A percentile compares a stretch with the other conserved stretches of the same genome.
Conservation (phyloP, 2,797 vertebrate species). For the Neosilurus mollespiculum region DNA sequence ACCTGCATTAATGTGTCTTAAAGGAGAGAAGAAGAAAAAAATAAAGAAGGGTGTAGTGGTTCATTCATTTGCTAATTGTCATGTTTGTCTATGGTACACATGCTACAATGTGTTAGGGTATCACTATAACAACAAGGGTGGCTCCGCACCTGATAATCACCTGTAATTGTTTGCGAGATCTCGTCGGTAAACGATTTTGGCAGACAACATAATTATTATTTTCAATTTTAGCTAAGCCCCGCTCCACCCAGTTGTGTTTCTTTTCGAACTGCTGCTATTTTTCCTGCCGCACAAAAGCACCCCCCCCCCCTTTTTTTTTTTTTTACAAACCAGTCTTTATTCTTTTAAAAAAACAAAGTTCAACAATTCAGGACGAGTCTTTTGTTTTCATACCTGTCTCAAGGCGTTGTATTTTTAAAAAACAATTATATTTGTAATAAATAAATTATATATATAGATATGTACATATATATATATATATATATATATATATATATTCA, state of each 20-base stretch:
- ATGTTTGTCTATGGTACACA: conserved; percentile 25
- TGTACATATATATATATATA: too few relatives aligned
- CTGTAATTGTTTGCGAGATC: conserved; percentile 52
- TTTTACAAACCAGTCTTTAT: conserved; percentile 28
- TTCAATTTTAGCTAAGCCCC: conserved; percentile 51
- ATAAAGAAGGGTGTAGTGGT: conserved; percentile 18
- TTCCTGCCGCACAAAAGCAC: not conserved
- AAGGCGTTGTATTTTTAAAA: not conserved
- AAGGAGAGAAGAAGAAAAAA: not conserved
- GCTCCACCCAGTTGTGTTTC: conserved; percentile 54
- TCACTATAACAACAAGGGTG: conserved; percentile 57
- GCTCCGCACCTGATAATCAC: conserved; percentile 51
- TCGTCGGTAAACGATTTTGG: conserved; percentile 59
- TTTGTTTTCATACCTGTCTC: not conserved
- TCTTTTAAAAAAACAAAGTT: conserved; percentile 44
- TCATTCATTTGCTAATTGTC: conserved; percentile 12
- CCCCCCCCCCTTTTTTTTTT: not conserved
- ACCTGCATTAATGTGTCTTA: not conserved
- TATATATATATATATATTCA: too few relatives aligned
- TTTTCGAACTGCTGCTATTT: conserved; percentile 48
- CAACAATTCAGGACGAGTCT: not conserved
- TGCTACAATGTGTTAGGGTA: conserved; percentile 26
- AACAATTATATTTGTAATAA: not conserved
- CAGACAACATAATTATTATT: conserved; percentile 63
- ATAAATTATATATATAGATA: too few relatives aligned